A percentile compares a stretch with the other conserved stretches of the same genome.
These are phyloP conservation scores for Leptoteleia sp. DNA, from an alignment of 1,140 invertebrate genomes.

Conservation along the genomic window DNA sequence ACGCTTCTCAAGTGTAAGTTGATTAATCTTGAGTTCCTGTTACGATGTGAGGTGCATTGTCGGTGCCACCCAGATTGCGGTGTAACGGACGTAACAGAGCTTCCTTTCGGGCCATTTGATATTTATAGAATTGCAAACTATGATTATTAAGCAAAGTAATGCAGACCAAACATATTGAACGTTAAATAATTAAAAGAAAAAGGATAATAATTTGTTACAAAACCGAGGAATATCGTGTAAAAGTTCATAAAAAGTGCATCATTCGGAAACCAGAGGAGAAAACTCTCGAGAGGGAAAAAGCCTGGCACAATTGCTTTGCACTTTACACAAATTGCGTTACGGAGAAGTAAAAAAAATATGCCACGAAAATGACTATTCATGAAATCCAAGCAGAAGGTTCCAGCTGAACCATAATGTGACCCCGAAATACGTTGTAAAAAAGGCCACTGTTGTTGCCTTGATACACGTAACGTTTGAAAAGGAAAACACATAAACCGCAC, in stretches of 20 bases:
- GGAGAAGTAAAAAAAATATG: neutral
- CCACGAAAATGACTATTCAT: neutral
- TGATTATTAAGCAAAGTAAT: no score
- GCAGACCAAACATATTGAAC: no score
- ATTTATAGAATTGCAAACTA: neutral
- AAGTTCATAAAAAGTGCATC: no score
- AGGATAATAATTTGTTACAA: no score
- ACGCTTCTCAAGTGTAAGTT: neutral
- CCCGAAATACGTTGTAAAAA: neutral
- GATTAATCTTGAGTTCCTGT: neutral
- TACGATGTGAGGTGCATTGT: neutral
- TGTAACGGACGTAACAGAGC: neutral
- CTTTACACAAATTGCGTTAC: no score
- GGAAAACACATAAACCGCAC: slow-evolving; percentile 3
- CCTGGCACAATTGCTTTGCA: neutral
- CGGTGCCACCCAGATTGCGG: neutral
- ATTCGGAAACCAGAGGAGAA: no score
- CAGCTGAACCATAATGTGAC: slow-evolving; percentile 1
- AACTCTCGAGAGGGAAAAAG: no score
- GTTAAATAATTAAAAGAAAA: no score
- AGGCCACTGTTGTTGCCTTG: neutral
- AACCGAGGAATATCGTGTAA: no score
- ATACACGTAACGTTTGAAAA: neutral
- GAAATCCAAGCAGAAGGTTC: slow-evolving; percentile 2
- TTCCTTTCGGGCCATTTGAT: neutral